phyloP scores from a whole-genome alignment of 30 jellyfish, hydroid and myxozoan genomes.

The Rhopilema esculentum region DNA sequence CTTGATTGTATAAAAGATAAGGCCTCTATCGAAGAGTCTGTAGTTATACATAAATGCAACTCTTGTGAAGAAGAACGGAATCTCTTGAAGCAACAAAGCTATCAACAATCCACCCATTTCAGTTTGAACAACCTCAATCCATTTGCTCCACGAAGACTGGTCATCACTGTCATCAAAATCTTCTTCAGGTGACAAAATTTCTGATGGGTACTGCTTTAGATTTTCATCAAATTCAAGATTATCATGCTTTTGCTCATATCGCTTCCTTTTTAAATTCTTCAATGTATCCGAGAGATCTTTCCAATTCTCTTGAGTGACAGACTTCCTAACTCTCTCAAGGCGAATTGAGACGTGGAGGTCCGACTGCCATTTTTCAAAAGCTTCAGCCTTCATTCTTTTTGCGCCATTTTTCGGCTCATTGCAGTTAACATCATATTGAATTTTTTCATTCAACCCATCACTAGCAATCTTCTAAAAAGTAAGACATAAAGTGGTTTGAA shows the following conservation, averaged over 20 bases:
- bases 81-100: slow-evolving; percentile 77
- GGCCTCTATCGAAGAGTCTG: slow-evolving; percentile 42
- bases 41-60: slow-evolving; percentile 53
- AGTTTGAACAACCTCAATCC: slow-evolving; percentile 60
- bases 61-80: slow-evolving; percentile 80
- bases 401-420: neutral
- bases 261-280: slow-evolving; percentile 9
- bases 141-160: slow-evolving; percentile 8
- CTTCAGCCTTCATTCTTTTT: neutral
- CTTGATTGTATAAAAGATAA: slow-evolving; percentile 54
- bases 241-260: neutral
- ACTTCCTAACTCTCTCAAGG: slow-evolving; percentile 13
- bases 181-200: neutral
- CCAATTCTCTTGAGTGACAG: slow-evolving; percentile 57
- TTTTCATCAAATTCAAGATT: neutral
- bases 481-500: no score
- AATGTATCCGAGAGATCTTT: slow-evolving; percentile 41
- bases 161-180: slow-evolving; percentile 4
- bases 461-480: neutral
- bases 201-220: neutral
- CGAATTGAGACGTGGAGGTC: slow-evolving; percentile 1
- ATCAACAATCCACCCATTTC: slow-evolving; percentile 74
- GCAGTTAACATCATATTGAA: neutral
- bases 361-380: slow-evolving; percentile 21
- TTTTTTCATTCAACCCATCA: neutral